A percentile compares a stretch with the other conserved stretches of the same genome.
phyloP scores from a whole-genome alignment of 2,888 invertebrate genomes.

The Amphipoea oculea region DNA sequence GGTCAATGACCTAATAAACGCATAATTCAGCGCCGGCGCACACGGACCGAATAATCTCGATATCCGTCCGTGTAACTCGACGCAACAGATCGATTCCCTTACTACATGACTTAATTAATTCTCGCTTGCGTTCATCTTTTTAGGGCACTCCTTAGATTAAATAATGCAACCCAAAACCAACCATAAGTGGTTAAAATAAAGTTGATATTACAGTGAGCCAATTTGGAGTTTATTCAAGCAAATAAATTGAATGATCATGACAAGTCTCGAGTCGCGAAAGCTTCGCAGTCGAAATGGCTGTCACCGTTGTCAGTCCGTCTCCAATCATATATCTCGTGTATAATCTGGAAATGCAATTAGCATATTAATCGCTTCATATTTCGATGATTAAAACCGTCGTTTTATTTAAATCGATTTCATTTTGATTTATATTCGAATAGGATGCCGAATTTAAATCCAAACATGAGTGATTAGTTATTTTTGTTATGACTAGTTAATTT shows the following conservation, averaged over 20 bases:
- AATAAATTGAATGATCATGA: constrained; percentile 67
- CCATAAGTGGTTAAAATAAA: constrained; percentile 20
- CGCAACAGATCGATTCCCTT: constrained; percentile 84
- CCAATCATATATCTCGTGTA: constrained; percentile 80
- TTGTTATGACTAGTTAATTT: constrained; percentile 41
- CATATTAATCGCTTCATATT: constrained; percentile 85
- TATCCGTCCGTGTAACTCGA: constrained; percentile 84
- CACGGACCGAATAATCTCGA: constrained; percentile 68
- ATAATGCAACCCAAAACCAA: constrained; percentile 22
- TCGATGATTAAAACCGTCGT: constrained; percentile 69
- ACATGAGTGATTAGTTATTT: constrained; percentile 43
- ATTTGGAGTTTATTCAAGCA: constrained; percentile 52
- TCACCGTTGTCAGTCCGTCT: constrained; percentile 69
- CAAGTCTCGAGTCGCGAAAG: constrained; percentile 69
- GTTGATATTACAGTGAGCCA: constrained; percentile 31
- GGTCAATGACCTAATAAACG: constrained; percentile 63
- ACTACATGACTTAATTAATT: constrained; percentile 85
- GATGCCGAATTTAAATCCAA: constrained; percentile 51
- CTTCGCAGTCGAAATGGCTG: constrained; percentile 62
- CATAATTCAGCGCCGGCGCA: constrained; percentile 62
- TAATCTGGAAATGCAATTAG: constrained; percentile 84
- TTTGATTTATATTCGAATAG: constrained; percentile 65
- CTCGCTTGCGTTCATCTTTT: constrained; percentile 75
- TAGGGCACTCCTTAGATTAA: constrained; percentile 52
- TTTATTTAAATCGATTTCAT: constrained; percentile 65